Evolutionary conservation across 2,113 vertebrate species (phyloP), one percentile per base, ranked within the genome.

Genomic region (Aspiorhynchus laticeps): DNA sequence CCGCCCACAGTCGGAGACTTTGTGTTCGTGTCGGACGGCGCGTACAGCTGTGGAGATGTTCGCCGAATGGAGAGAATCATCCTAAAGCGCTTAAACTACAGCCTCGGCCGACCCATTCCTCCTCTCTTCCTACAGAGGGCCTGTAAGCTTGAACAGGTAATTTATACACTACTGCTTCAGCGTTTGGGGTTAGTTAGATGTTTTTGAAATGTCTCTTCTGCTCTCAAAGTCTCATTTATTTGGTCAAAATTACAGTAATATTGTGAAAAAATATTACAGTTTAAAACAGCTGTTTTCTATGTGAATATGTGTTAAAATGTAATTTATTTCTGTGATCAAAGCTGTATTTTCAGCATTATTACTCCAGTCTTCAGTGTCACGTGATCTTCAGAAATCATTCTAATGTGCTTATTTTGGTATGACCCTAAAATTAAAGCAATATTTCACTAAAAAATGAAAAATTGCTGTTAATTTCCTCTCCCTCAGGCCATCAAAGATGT

Each of bases 1-100:
- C 63, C 43, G 2, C 85, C 76, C 21, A 33, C 33, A 2, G 61
- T 80, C 7, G 61, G 76, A 53, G 85, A 86, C 31, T 80, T 80
- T 65, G 73, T n/a, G 6, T 63, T 77, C 38, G 48, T 73, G 67
- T 59, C 48, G 8, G 83, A 84, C 2, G 33, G 48, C 1, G 14
- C 48, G 7, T 75, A 26, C n/a, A 63, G 73, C 53, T 33, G 84
- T 65, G 53, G 36, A 63, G 84, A 85, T 24, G 2, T 77, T 0
- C 19, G 24, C 5, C 4, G 3, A 7, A 85, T 85, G 84, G 84
- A 85, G 53, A 24, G 24, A 8, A 63, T 31, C 15, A 24, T 85
- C 43, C 9, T 76, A 28, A 85, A 85, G 41, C 38, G n/a, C 6
- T 43, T 85, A 28, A 14, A 77, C 28, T 77, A 77, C 48, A 73